Base-by-base conservation (phyloP, 2,888 invertebrate species). In the Troides aeacus region DNA sequence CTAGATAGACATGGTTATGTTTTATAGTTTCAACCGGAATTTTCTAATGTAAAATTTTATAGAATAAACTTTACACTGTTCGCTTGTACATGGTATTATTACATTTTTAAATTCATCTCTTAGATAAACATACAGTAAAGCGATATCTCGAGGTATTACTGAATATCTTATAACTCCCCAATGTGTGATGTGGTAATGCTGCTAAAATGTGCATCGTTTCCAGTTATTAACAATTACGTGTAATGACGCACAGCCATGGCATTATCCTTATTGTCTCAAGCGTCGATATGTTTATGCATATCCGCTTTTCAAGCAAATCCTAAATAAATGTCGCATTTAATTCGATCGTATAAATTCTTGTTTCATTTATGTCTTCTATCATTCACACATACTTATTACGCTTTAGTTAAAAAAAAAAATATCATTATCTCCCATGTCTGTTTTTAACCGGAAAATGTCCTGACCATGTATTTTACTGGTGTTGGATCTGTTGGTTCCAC, bases 231-330 rank as follows among this genome's bases (percentile, higher is more conserved):
- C 56, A 50, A 65, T 69, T 58, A 63, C 63, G 23, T 59, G 42
- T 50, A 50, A 66, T 66, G 62, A 66, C 66, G 63, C 66, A 70
- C 62, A 63, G 56, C 62, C 58, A 62, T 59, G 42, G 63, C 66
- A 66, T 70, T 70, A 66, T 70, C 63, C 63, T 66, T 66, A 62
- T 69, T 70, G 59, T 66, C 66, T 59, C 39, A 63, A 23, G 39
- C 59, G 66, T 17, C 70, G 7, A 59, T 66, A 50, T 62, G 59
- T 70, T 70, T 66, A 62, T 60, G 60, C 66, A 63, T 70, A 62
- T 66, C 66, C 63, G 66, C 42, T 60, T 63, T 62, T 65, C 62
- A 59, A 17, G 50, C 12, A 17, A 50, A 42, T 62, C 46, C 66
- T 60, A 56, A 64, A 64, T 58, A 64, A 53, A 69, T 61, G 56